These are phyloP conservation scores for Capreolus pygargus DNA, from an alignment of 2,113 vertebrate species.

Conservation along the genomic window DNA sequence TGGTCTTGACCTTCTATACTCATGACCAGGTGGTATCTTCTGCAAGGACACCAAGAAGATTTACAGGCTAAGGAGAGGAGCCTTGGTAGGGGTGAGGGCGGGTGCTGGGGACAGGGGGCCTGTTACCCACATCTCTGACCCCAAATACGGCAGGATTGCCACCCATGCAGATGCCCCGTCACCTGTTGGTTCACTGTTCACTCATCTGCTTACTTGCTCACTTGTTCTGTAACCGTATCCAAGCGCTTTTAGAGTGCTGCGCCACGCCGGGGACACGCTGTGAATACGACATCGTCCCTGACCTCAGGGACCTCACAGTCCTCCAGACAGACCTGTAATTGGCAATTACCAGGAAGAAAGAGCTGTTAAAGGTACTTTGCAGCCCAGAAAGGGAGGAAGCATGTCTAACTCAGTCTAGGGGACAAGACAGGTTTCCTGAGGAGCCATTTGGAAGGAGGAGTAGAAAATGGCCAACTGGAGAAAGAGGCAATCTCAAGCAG, in stretches of 20 bases:
- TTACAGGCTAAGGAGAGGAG: fast-evolving
- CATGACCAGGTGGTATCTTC: not conserved
- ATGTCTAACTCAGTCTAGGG: not conserved
- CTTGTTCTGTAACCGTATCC: fast-evolving
- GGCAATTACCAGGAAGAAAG: conserved; percentile 39
- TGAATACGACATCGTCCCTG: not conserved
- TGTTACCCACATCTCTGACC: not conserved
- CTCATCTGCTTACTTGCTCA: not conserved
- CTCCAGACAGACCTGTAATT: conserved; percentile 10
- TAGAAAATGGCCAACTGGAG: not conserved
- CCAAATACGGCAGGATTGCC: fast-evolving
- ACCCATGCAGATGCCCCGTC: fast-evolving
- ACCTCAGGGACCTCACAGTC: not conserved
- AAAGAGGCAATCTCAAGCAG: not conserved
- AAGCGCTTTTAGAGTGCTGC: not conserved
- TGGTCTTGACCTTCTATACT: not conserved
- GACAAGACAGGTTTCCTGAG: not conserved
- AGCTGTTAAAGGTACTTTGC: not conserved
- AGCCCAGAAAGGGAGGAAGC: not conserved
- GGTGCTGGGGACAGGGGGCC: fast-evolving
- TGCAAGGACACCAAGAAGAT: not conserved
- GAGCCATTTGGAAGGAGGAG: not conserved
- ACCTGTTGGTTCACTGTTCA: fast-evolving
- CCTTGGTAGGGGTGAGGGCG: not conserved
- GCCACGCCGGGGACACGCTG: fast-evolving